phyloP scores from a whole-genome alignment of 2,113 vertebrate species.

The Marmota monax region DNA sequence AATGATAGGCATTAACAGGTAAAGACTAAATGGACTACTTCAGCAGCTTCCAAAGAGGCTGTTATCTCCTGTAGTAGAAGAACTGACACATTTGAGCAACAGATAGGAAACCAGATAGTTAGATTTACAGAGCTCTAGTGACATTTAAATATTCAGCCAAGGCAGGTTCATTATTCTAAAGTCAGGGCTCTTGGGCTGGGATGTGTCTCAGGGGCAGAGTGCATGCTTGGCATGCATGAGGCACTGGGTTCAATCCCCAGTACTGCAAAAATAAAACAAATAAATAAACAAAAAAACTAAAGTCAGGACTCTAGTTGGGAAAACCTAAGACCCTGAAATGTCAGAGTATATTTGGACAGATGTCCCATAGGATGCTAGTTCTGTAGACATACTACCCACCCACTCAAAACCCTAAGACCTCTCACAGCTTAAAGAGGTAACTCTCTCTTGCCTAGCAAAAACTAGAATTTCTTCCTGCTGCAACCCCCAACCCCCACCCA shows the following conservation, averaged over 20 bases:
- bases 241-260: too few species aligned
- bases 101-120: background rate
- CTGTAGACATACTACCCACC: background rate
- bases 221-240: too few species aligned
- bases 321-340: background rate
- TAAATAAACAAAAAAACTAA: background rate
- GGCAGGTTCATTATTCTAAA: background rate
- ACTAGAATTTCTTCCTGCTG: background rate
- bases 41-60: background rate
- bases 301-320: background rate
- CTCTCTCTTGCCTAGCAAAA: background rate
- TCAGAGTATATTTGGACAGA: background rate
- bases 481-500: background rate
- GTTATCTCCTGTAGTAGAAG: background rate
- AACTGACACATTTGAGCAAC: background rate
- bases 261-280: too few species aligned
- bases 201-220: too few species aligned
- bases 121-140: constrained; percentile 3
- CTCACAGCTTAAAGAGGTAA: background rate
- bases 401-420: background rate
- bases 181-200: background rate
- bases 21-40: background rate
- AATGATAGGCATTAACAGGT: background rate
- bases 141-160: background rate
- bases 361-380: background rate